Evolutionary conservation across 2,113 vertebrate genomes (phyloP).

Genomic region (Corythornis cristatus): DNA sequence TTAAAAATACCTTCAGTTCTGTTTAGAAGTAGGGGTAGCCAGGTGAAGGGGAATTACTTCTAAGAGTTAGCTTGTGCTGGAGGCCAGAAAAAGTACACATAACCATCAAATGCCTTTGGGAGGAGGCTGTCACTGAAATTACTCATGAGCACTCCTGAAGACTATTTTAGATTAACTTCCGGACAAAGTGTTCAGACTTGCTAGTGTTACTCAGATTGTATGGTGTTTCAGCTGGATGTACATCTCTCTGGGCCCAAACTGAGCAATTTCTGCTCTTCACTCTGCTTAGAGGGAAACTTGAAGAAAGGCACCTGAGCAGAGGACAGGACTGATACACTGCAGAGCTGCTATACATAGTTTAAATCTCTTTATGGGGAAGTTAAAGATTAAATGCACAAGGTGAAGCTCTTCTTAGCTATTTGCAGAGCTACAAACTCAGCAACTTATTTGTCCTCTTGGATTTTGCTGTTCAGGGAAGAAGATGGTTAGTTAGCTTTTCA

Average conservation of each 20-base stretch:
- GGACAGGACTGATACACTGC: background rate
- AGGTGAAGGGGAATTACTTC: background rate
- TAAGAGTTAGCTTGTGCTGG: background rate
- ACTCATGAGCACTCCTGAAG: background rate
- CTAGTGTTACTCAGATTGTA: background rate
- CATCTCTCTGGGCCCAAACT: background rate
- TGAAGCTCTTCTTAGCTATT: background rate
- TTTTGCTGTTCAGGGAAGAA: background rate
- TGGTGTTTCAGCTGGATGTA: background rate
- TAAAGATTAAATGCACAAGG: background rate
- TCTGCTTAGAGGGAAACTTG: background rate
- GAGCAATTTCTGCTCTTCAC: background rate
- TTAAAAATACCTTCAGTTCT: background rate
- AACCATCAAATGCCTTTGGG: background rate
- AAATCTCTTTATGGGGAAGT: background rate
- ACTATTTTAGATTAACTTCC: background rate
- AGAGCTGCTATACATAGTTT: background rate
- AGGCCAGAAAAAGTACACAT: background rate
- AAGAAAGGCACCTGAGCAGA: background rate
- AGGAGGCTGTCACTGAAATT: background rate
- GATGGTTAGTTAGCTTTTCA: background rate
- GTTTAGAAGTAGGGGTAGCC: background rate
- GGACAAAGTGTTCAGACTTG: background rate
- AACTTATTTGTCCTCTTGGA: background rate
- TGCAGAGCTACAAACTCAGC: background rate